phyloP scores from a whole-genome alignment of 2,113 vertebrate species.

The Eulemur rufifrons region DNA sequence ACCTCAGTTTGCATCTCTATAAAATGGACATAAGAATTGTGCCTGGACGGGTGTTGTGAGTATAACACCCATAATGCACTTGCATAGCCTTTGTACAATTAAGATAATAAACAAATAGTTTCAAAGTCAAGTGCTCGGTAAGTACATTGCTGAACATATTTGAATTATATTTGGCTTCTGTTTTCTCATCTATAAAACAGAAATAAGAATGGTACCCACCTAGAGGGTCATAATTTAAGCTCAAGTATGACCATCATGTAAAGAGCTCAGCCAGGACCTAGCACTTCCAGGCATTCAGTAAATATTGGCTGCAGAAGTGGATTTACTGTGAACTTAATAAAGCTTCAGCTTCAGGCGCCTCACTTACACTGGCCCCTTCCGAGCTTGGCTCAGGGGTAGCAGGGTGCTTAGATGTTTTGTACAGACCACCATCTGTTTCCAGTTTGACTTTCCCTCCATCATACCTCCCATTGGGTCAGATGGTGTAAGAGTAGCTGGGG shows the following conservation, averaged over 20 bases:
- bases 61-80: background rate
- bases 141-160: background rate
- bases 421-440: background rate
- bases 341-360: background rate
- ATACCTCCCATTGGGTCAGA: background rate
- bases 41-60: background rate
- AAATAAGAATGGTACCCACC: background rate
- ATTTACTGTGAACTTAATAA: background rate
- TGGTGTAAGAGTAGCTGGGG: background rate
- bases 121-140: background rate
- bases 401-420: background rate
- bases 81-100: background rate
- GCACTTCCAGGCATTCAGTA: background rate
- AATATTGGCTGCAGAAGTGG: background rate
- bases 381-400: background rate
- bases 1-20: background rate
- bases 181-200: constrained; percentile 35
- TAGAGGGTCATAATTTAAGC: background rate
- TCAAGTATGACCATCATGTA: background rate
- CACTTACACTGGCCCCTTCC: background rate
- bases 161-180: background rate
- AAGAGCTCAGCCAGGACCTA: background rate
- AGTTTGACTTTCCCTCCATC: background rate
- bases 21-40: background rate
- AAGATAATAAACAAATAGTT: background rate